Conservation (phyloP, 2,113 vertebrate species). For the Clarias batrachus region DNA sequence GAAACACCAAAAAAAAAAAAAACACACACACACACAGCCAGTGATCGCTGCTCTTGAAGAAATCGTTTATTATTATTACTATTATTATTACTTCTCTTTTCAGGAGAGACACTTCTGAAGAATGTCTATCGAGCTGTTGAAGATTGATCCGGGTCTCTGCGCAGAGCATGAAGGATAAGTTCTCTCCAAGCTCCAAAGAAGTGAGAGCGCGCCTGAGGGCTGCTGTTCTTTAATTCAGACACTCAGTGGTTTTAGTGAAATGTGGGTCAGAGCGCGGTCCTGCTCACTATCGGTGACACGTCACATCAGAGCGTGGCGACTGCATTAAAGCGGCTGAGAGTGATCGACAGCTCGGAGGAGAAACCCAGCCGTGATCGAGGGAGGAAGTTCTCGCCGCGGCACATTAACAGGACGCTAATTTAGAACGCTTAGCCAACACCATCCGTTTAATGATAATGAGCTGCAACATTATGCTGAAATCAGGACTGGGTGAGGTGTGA, state of each 20-base stretch:
- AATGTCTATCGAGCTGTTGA: not conserved
- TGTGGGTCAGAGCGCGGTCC: slow-evolving; percentile 51
- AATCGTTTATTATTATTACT: not conserved
- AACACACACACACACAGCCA: too few relatives aligned
- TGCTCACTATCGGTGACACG: slow-evolving; percentile 50
- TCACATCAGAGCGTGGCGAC: slow-evolving; percentile 54
- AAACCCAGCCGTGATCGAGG: slow-evolving; percentile 34
- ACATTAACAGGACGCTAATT: slow-evolving; percentile 34
- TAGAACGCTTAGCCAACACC: slow-evolving; percentile 40
- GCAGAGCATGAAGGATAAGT: not conserved
- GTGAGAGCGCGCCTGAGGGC: slow-evolving; percentile 5
- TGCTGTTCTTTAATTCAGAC: slow-evolving; percentile 37
- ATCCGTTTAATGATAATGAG: slow-evolving; percentile 54
- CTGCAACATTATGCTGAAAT: slow-evolving; percentile 51
- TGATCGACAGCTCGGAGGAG: slow-evolving; percentile 51
- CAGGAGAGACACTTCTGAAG: not conserved
- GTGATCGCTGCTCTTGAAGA: not conserved
- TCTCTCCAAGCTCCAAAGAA: slow-evolving; percentile 3
- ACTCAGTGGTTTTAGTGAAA: slow-evolving; percentile 44
- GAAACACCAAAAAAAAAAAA: not conserved
- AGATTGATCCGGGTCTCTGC: not conserved
- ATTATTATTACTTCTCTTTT: not conserved
- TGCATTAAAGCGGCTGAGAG: slow-evolving; percentile 43
- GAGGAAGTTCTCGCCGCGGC: slow-evolving; percentile 29
- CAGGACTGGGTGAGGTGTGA: slow-evolving; percentile 26